Evolutionary conservation across 2,113 vertebrate species (phyloP), one percentile per base, ranked within the genome.

Genomic region (Neogobius melanostomus): DNA sequence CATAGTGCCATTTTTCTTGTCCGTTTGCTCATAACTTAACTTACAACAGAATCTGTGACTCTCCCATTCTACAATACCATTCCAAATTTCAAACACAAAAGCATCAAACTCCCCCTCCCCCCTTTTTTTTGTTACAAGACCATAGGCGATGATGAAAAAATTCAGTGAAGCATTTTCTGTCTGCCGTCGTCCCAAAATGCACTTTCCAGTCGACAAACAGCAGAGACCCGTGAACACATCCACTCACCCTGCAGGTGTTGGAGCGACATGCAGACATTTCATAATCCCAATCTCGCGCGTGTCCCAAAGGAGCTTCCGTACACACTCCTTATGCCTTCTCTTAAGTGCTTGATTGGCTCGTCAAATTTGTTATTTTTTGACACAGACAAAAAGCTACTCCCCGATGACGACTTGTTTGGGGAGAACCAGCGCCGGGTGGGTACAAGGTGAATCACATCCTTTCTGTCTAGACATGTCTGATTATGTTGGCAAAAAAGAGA

Each of bases 391-490:
- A 44, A 14, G 15, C 49, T 8, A 5, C 44, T 61, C 59, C 59
- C 59, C 14, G 42, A 61, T 14, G 28, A 59, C 12, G 15, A 15
- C 36, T 44, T 61, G 36, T 61, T 61, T 45, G 44, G 14, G 10
- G 42, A 61, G 44, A 61, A 43, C 57, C 36, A 10, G 8, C 4
- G 42, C 14, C 15, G 14, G 2, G 8, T 16, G 59, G n/a, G 44
- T 61, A 44, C 42, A 61, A 61, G 42, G 42, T 61, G 59, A 61
- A 44, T 61, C 59, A 61, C 44, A 45, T 61, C 42, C 42, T 16
- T 61, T 61, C 15, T 61, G 59, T 61, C 59, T 61, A 61, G 59
- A 61, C 59, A 16, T 61, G 59, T 61, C 42, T 61, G 59, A 61
- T 44, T 61, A 61, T 44, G 44, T 44, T 44, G 42, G 59, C 42